Conservation (phyloP, 2,797 vertebrate species). For the Limosa lapponica region DNA sequence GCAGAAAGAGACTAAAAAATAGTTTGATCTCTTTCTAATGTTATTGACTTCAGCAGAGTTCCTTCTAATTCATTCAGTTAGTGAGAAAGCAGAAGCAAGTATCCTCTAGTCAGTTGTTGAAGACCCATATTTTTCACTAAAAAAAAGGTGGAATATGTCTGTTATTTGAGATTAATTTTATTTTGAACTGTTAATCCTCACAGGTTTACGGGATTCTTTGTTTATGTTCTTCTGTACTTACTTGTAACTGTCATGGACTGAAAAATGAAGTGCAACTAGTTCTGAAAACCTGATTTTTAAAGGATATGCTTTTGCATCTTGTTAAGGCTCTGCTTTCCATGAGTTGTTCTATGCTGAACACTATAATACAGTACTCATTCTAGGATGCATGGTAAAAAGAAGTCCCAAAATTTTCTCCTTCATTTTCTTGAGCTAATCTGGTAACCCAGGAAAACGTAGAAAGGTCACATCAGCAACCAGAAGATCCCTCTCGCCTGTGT, state of each 20-base stretch:
- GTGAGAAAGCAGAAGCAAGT: background rate
- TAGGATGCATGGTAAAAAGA: background rate
- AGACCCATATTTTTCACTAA: background rate
- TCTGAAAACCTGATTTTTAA: background rate
- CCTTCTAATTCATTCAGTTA: background rate
- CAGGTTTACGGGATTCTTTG: background rate
- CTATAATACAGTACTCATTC: background rate
- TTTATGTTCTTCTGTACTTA: background rate
- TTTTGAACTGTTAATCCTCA: background rate
- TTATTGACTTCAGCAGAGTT: background rate
- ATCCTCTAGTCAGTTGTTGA: background rate
- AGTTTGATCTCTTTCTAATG: background rate
- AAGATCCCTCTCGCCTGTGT: background rate
- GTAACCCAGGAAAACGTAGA: background rate
- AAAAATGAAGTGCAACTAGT: background rate
- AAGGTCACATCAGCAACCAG: background rate
- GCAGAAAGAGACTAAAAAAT: background rate
- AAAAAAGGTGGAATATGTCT: background rate
- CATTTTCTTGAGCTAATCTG: background rate
- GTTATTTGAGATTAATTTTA: background rate
- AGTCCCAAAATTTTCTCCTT: background rate
- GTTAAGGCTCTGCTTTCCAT: background rate
- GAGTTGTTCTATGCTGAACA: background rate
- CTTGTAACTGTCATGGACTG: background rate
- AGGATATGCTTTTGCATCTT: background rate